Evolutionary conservation across 2,888 invertebrate genomes (phyloP), one percentile per base, ranked within the genome.

Genomic region (Tetragnatha montana): DNA sequence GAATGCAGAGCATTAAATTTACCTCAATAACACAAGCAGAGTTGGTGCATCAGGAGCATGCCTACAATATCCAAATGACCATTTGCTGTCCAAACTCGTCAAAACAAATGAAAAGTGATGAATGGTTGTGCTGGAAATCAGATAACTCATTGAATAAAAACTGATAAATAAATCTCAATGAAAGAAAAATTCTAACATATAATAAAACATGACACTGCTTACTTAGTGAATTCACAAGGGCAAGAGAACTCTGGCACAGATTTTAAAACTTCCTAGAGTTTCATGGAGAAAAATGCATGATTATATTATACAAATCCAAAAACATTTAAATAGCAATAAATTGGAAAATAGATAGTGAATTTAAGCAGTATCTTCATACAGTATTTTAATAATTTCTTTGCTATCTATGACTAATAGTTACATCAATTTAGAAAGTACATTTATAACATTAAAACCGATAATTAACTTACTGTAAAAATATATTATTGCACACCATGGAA

Each of bases 61-160:
- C 49, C 99, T 96, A 94, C 98, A 99, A 94, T 98, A 99, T 92
- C 99, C 99, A 95, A 98, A 99, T 70, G 98, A 98, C 96, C 98
- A 99, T 94, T 98, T 98, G 49, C 98, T 97, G 93, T 98, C 98
- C 92, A 96, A 95, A 92, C 97, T 98, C 47, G 99, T 99, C 93
- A 99, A 94, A 82, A 98, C 99, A 94, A 99, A 99, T 49, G 98
- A 98, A 94, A 98, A 99, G 93, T 98, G 96, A 35, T 89, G 89
- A 60, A 91, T 76, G 12, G 89, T 81, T 47, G 79, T 35, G 51
- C 91, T 91, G 14, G 8, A 89, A 75, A 70, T 35, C 10, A 78
- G 12, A 80, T n/a, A 17, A 60, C 51, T 49, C 49, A 74, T n/a
- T 17, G 21, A 80, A 10, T 0, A 35, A 35, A 35, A 35, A 35